Conservation (phyloP, 2,888 invertebrate species). For the Cerceris rybyensis region DNA sequence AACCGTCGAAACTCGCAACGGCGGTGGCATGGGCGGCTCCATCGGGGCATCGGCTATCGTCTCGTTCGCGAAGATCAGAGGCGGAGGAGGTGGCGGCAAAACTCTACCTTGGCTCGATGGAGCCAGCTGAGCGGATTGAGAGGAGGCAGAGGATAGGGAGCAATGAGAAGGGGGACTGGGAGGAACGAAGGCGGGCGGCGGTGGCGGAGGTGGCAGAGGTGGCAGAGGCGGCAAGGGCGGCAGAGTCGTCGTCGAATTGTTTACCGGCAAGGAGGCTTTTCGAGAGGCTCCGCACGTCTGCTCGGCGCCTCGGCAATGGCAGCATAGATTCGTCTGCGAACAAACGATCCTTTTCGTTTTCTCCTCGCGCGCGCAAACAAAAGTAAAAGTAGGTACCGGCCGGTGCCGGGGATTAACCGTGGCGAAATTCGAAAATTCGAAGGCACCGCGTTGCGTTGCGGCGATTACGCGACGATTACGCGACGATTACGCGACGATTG, state of each 20-base stretch:
- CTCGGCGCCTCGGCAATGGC: slow-evolving; percentile 79
- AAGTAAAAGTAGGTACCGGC: slow-evolving; percentile 16
- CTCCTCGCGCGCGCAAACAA: slow-evolving; percentile 25
- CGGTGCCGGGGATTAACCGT: slow-evolving; percentile 22
- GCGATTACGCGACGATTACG: slow-evolving; percentile 25
- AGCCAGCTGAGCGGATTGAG: slow-evolving; percentile 58
- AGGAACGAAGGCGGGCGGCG: slow-evolving; percentile 16
- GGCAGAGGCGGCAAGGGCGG: slow-evolving; percentile 82
- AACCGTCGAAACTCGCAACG: slow-evolving; percentile 79
- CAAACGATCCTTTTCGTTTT: neutral
- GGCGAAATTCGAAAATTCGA: slow-evolving; percentile 38
- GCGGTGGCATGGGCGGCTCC: slow-evolving; percentile 79
- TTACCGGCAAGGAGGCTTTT: slow-evolving; percentile 77
- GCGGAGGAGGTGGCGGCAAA: slow-evolving; percentile 79
- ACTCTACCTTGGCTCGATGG: slow-evolving; percentile 75
- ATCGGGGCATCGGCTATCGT: slow-evolving; percentile 70
- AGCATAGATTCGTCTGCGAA: slow-evolving; percentile 80
- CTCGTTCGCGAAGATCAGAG: slow-evolving; percentile 76
- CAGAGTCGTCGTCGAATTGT: slow-evolving; percentile 83
- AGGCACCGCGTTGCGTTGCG: neutral
- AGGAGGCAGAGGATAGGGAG: no score
- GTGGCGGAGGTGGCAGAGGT: slow-evolving; percentile 67
- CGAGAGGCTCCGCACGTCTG: slow-evolving; percentile 75
- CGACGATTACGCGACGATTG: slow-evolving; percentile 14
- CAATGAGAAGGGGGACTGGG: slow-evolving; percentile 42